phyloP scores from a whole-genome alignment of 2,888 invertebrate species.

The Saturnia japonica region DNA sequence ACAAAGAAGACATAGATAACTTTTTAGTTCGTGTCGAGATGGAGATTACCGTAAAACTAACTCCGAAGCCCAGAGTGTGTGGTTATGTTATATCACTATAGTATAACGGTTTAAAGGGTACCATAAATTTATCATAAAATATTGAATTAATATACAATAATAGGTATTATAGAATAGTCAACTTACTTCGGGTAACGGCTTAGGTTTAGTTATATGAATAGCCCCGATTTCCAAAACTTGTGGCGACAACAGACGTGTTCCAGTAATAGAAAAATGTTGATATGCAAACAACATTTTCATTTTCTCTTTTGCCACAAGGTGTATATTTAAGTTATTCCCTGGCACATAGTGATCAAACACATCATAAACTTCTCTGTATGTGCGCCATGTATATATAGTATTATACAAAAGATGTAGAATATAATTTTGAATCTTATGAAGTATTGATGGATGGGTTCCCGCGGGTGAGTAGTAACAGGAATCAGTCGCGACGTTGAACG shows the following conservation, averaged over 20 bases:
- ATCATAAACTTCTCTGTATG: conserved; percentile 55
- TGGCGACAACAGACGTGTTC: conserved; percentile 74
- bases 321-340: conserved; percentile 66
- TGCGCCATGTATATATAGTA: conserved; percentile 43
- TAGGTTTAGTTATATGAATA: conserved; percentile 63
- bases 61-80: too few species aligned
- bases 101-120: too few species aligned
- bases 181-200: conserved; percentile 52
- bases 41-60: too few species aligned
- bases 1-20: too few species aligned
- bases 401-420: conserved; percentile 44
- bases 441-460: conserved; percentile 51
- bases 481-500: conserved; percentile 73
- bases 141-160: too few species aligned
- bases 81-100: too few species aligned
- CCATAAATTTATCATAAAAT: too few species aligned
- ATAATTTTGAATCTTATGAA: conserved; percentile 49
- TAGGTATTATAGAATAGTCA: not conserved
- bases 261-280: conserved; percentile 82
- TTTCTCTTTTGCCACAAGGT: conserved; percentile 65
- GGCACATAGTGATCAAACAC: conserved; percentile 65
- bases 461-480: conserved; percentile 67
- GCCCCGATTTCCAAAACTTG: conserved; percentile 84
- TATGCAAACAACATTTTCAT: conserved; percentile 82
- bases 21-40: too few species aligned